Conservation (phyloP, 2,797 vertebrate species). For the Capromys pilorides region DNA sequence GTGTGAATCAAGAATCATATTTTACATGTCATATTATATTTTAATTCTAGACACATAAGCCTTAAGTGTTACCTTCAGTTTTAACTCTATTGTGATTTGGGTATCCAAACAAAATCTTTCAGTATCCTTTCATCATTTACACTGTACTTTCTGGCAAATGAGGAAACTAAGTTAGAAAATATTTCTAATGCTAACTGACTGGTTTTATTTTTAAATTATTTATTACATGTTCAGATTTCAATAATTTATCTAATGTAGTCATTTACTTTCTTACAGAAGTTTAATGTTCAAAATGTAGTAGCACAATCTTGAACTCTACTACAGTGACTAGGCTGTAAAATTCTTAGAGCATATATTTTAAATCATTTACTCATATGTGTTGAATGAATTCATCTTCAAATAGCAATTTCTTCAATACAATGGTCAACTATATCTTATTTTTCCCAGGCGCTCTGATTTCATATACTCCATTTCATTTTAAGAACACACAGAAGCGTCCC, state of each 20-base stretch:
- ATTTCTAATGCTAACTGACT: slow-evolving; percentile 11
- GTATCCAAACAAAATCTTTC: background rate
- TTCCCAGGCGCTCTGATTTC: background rate
- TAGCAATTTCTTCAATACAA: background rate
- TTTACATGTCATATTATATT: background rate
- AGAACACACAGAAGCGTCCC: background rate
- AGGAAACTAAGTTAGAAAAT: background rate
- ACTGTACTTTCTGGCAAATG: background rate
- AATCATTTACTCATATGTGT: background rate
- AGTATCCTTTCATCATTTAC: background rate
- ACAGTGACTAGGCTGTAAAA: background rate
- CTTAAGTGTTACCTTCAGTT: slow-evolving; percentile 32
- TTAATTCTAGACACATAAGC: slow-evolving; percentile 31
- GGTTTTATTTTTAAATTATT: slow-evolving; percentile 1
- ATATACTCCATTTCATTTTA: background rate
- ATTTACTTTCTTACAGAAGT: background rate
- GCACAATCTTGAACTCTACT: background rate
- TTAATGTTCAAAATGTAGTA: background rate
- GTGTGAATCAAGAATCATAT: background rate
- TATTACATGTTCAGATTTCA: slow-evolving; percentile 2
- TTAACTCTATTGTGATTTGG: background rate
- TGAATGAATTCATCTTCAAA: background rate
- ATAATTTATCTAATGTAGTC: background rate
- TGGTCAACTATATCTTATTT: background rate
- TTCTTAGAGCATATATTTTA: background rate